Evolutionary conservation across 2,888 invertebrate genomes (phyloP).

Genomic region (Cryptus viduatorius): DNA sequence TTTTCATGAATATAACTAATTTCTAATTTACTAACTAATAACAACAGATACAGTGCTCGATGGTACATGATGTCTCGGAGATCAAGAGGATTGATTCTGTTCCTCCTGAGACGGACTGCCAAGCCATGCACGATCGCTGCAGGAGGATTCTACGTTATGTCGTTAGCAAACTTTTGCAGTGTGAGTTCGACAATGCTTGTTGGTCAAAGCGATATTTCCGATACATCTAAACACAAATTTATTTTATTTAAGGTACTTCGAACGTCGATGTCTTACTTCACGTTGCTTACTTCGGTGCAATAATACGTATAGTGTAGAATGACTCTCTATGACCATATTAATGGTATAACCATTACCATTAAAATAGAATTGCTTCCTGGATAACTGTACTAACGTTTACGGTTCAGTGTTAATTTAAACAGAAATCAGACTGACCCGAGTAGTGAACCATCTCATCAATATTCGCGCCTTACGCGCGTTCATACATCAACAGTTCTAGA

Average conservation of each 20-base stretch:
- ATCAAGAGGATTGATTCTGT: slow-evolving; percentile 19
- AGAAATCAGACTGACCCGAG: no score
- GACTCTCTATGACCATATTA: background rate
- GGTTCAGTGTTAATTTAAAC: no score
- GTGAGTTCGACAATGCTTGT: slow-evolving; percentile 12
- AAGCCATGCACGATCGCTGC: slow-evolving; percentile 37
- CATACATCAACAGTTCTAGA: no score
- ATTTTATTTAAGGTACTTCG: background rate
- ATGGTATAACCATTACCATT: no score
- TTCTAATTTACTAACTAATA: no score
- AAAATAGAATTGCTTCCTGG: no score
- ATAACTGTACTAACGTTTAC: no score
- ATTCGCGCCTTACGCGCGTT: no score
- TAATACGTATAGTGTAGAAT: background rate
- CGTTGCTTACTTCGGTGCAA: background rate
- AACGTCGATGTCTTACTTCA: slow-evolving; percentile 25
- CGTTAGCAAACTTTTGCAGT: slow-evolving; percentile 42
- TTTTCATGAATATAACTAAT: background rate
- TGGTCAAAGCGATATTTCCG: background rate
- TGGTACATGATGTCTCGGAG: slow-evolving; percentile 45
- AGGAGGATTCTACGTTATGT: slow-evolving; percentile 42
- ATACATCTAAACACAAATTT: background rate
- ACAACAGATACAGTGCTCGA: slow-evolving; percentile 33
- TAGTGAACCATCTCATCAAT: no score
- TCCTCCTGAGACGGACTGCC: slow-evolving; percentile 23